A percentile compares a stretch with the other conserved stretches of the same genome.
These are phyloP conservation scores for Perodicticus potto DNA, from an alignment of 2,797 vertebrate species.

Conservation along the genomic window DNA sequence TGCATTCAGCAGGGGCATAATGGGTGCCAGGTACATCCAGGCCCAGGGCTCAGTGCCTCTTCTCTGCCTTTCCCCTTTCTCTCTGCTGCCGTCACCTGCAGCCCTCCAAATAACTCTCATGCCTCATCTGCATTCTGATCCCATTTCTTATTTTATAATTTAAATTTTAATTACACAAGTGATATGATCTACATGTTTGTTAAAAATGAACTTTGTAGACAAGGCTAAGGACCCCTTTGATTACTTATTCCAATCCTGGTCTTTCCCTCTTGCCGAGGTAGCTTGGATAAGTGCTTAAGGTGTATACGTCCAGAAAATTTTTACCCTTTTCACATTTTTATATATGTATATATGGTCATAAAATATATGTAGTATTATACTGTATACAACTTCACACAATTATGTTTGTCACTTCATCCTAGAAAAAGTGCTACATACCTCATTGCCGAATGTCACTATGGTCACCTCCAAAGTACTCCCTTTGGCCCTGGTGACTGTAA, in stretches of 20 bases:
- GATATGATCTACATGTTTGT: background rate
- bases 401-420: no score
- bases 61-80: background rate
- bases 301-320: background rate
- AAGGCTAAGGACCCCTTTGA: background rate
- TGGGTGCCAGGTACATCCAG: accelerated
- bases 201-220: background rate
- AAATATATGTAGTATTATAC: background rate
- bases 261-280: background rate
- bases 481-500: no score
- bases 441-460: no score
- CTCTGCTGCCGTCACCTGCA: no score
- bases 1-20: background rate
- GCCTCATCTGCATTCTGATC: background rate
- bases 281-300: background rate
- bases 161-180: constrained; percentile 27
- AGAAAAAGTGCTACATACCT: no score
- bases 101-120: background rate
- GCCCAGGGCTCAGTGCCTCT: accelerated
- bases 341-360: background rate
- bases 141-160: background rate
- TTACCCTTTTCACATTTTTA: background rate
- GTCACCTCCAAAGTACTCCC: no score
- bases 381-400: background rate
- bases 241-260: background rate